A percentile compares a stretch with the other conserved stretches of the same genome.
phyloP scores from a whole-genome alignment of 2,113 vertebrate species.

The Chamaea fasciata region DNA sequence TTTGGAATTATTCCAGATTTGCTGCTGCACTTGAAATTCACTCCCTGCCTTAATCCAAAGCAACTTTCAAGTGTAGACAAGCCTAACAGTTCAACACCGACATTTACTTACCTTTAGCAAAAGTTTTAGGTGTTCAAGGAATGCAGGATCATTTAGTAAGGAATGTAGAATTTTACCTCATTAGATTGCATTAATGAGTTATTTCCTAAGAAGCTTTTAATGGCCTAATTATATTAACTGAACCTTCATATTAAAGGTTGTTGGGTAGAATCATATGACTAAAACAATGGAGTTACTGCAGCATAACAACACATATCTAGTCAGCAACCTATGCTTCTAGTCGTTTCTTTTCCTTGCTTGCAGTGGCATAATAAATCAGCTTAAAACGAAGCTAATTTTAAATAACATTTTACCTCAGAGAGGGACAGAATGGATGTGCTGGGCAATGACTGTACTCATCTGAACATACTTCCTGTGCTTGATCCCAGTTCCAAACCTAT shows the following conservation, averaged over 20 bases:
- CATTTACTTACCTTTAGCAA: neutral
- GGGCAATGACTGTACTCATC: neutral
- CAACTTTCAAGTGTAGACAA: constrained; percentile 38
- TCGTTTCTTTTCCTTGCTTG: neutral
- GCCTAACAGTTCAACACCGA: neutral
- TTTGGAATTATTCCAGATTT: constrained; percentile 25
- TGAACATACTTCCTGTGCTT: neutral
- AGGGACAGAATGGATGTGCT: neutral
- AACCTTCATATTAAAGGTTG: neutral
- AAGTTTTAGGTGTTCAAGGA: constrained; percentile 38
- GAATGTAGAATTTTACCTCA: constrained; percentile 10
- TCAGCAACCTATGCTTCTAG: neutral
- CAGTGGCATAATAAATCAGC: neutral
- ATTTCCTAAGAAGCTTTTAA: constrained; percentile 25
- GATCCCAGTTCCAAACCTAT: neutral
- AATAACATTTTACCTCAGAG: neutral
- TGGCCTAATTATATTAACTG: neutral
- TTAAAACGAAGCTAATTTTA: neutral
- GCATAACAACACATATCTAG: neutral
- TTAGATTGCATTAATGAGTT: constrained; percentile 32
- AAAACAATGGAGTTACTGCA: neutral
- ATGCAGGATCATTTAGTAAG: neutral
- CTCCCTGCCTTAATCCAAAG: constrained; percentile 17
- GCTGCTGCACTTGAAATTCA: constrained; percentile 25
- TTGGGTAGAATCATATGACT: neutral